Conservation (phyloP, 2,113 vertebrate genomes). For the Antigone vipio region DNA sequence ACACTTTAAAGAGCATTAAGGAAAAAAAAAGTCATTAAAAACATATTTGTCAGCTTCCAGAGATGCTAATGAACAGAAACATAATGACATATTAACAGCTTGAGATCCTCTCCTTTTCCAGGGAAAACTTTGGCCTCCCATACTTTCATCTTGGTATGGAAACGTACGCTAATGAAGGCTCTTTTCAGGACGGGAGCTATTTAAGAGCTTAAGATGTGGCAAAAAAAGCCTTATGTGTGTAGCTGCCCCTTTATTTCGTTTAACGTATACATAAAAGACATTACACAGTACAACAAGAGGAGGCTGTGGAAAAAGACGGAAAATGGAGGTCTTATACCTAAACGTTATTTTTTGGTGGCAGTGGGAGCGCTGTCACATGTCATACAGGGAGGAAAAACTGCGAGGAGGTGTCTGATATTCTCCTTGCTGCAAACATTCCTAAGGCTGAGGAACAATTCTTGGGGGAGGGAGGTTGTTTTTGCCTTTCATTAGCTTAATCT, state of each 20-base stretch:
- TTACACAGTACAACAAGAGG: not conserved
- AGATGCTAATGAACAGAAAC: conserved; percentile 68
- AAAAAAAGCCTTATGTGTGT: not conserved
- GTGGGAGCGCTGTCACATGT: accelerated
- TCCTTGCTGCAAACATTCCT: not conserved
- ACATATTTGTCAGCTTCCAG: conserved; percentile 56
- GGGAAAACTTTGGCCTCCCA: conserved; percentile 39
- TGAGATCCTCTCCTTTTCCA: conserved; percentile 55
- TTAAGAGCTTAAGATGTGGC: not conserved
- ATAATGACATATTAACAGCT: conserved; percentile 60
- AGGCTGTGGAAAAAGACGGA: not conserved
- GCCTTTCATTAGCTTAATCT: conserved; percentile 51
- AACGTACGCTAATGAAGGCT: conserved; percentile 6
- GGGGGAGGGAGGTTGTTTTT: not conserved
- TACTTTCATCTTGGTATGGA: conserved; percentile 52
- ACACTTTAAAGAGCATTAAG: conserved; percentile 33
- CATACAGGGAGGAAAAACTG: not conserved
- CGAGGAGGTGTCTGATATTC: not conserved
- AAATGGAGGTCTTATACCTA: not conserved
- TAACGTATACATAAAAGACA: not conserved
- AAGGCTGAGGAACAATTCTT: not conserved
- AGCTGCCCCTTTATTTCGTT: conserved; percentile 33
- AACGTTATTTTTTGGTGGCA: not conserved
- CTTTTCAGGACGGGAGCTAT: not conserved
- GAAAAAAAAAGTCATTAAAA: conserved; percentile 32